A percentile compares a stretch with the other conserved stretches of the same genome.
Conservation (phyloP, 1,140 invertebrate genomes). For the Camponotus pennsylvanicus region DNA sequence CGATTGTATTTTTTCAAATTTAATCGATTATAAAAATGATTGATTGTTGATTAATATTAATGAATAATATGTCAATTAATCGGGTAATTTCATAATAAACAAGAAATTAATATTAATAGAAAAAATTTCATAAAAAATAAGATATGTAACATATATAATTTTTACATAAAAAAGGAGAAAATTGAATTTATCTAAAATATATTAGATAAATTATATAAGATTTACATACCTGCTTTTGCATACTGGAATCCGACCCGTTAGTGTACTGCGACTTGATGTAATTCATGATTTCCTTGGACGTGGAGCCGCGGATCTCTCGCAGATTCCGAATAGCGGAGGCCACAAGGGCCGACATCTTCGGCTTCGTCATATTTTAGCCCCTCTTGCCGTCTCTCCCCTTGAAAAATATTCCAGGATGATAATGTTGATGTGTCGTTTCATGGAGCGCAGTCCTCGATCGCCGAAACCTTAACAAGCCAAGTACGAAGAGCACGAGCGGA, state of each 20-base stretch:
- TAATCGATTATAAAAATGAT: background rate
- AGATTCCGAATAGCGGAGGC: constrained; percentile 81
- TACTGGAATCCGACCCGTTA: constrained; percentile 60
- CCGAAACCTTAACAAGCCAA: background rate
- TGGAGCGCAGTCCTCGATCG: background rate
- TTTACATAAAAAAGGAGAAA: background rate
- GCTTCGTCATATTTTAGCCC: constrained; percentile 71
- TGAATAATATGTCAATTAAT: background rate
- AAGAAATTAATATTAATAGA: constrained; percentile 16
- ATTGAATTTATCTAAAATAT: background rate
- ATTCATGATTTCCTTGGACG: constrained; percentile 82
- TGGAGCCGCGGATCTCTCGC: constrained; percentile 80
- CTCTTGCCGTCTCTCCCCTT: background rate
- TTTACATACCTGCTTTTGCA: constrained; percentile 78
- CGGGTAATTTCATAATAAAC: background rate
- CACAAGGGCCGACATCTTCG: constrained; percentile 80
- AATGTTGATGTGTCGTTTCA: constrained; percentile 14
- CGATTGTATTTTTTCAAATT: background rate
- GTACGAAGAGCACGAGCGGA: background rate
- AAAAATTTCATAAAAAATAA: background rate
- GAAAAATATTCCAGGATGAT: background rate
- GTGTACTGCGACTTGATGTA: constrained; percentile 81
- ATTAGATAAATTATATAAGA: background rate
- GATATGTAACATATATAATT: no score
- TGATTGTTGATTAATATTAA: background rate